Evolutionary conservation across 2,113 vertebrate genomes (phyloP), one percentile per base, ranked within the genome.

Genomic region (Labeo catla): DNA sequence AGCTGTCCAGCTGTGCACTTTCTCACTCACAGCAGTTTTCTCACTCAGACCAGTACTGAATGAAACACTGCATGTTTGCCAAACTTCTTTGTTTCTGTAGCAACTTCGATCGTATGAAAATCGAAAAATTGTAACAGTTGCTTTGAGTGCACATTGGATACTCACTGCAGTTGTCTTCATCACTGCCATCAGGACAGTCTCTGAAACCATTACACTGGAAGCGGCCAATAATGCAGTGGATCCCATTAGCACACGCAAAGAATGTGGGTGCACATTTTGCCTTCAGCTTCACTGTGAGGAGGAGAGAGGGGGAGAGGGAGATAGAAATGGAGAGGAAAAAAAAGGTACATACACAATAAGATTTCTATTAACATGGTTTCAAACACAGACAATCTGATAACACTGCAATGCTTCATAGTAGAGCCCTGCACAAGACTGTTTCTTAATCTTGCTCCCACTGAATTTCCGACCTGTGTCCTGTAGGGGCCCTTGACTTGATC

Each of bases 131-230:
- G 28, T 28, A 28, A 28, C 28, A 28, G 1, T 2, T 65, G 23
- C 2, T 10, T 9, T 9, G 66, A 7, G 3, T 9, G 36, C 36
- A 9, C 68, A 43, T 19, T 50, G 2, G 3, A 57, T 70, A 98
- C 98, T 98, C 93, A 99, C 98, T 99, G 95, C 98, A 99, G 94
- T 99, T 98, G 76, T 99, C 96, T 86, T 99, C 98, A 8, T 99
- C 98, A 0, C 98, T 99, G 88, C 97, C 97, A 0, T 99, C 98
- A 0, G 98, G 98, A 91, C 98, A 99, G 90, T 99, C 97, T 43
- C 95, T 96, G 3, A 99, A 98, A 70, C 98, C 98, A 0, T 99
- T 99, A 81, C 98, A 99, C 7, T 95, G 96, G 95, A 99, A 99
- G 81, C 98, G 97, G 21, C 98, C 98, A 0, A 99, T 99, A 93